Conservation (phyloP, 53 echinoderm and acorn worm genomes). For the Paelopatides confundens region DNA sequence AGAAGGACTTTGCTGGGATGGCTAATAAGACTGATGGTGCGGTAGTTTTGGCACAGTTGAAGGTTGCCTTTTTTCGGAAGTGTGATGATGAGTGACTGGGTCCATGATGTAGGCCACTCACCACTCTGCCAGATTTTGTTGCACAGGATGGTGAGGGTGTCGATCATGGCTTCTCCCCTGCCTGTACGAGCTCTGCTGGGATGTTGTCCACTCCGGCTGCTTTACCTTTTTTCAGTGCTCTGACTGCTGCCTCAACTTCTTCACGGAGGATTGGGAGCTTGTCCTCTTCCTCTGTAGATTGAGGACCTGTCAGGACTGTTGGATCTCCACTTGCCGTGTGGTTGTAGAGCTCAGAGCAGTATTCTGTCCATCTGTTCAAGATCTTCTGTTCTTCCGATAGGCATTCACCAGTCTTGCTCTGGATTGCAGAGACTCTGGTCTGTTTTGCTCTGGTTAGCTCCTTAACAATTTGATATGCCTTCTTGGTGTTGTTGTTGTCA, state of each 20-base stretch:
- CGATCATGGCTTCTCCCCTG: constrained; percentile 41
- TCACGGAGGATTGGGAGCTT: constrained; percentile 33
- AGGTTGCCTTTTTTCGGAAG: constrained; percentile 66
- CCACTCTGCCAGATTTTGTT: constrained; percentile 63
- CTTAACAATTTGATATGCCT: constrained; percentile 13
- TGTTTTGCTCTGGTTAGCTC: constrained; percentile 14
- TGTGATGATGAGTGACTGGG: constrained; percentile 53
- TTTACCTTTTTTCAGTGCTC: constrained; percentile 30
- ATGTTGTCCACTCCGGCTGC: constrained; percentile 56
- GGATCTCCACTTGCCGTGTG: constrained; percentile 19
- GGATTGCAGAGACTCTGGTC: constrained; percentile 24
- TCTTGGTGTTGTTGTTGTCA: background rate
- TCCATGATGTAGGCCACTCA: constrained; percentile 53
- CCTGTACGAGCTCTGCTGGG: constrained; percentile 50
- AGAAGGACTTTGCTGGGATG: constrained; percentile 68
- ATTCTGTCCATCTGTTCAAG: constrained; percentile 46
- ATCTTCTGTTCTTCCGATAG: constrained; percentile 41
- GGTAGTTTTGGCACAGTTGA: constrained; percentile 51
- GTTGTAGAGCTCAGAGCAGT: constrained; percentile 57
- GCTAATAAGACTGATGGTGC: constrained; percentile 29
- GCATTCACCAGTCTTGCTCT: constrained; percentile 35
- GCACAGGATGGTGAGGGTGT: constrained; percentile 44
- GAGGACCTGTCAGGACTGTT: background rate
- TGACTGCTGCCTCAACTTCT: constrained; percentile 54
- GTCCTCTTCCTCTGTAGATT: background rate